Evolutionary conservation across 2,888 invertebrate species (phyloP).

Genomic region (Agrochola litura): DNA sequence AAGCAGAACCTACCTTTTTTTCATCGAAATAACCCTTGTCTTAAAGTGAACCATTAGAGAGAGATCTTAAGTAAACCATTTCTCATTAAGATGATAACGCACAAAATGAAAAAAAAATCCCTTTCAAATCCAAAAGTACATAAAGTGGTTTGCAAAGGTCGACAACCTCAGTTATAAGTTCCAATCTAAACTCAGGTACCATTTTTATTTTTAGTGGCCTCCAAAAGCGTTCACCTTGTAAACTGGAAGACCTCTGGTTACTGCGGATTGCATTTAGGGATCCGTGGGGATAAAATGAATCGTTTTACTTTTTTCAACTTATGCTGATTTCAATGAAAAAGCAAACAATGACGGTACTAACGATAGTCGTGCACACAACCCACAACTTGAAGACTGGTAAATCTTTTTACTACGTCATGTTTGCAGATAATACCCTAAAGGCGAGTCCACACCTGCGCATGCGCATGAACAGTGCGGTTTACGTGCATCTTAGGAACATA

Average conservation of each 20-base stretch:
- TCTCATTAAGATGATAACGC: slow-evolving; percentile 2
- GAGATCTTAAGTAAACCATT: slow-evolving; percentile 5
- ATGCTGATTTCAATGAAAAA: neutral
- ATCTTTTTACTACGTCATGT: neutral
- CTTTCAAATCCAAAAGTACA: slow-evolving; percentile 48
- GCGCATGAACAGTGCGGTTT: no score
- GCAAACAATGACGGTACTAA: neutral
- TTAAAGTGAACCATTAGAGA: neutral
- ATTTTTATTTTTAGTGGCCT: slow-evolving; percentile 69
- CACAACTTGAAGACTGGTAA: neutral
- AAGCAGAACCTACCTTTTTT: neutral
- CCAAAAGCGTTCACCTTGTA: slow-evolving; percentile 72
- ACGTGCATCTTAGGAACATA: no score
- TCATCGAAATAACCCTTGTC: no score
- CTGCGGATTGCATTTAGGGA: slow-evolving; percentile 54
- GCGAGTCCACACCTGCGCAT: no score
- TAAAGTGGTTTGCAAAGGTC: slow-evolving; percentile 64
- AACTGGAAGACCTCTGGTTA: slow-evolving; percentile 75
- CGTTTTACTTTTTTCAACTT: neutral
- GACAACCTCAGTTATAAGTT: slow-evolving; percentile 66
- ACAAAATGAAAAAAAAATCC: slow-evolving; percentile 5
- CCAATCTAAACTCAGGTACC: slow-evolving; percentile 64
- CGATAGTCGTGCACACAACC: no score
- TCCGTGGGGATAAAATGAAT: slow-evolving; percentile 20
- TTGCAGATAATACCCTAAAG: neutral